Evolutionary conservation across 1,140 invertebrate species (phyloP).

Genomic region (Mesaphorura yosii): DNA sequence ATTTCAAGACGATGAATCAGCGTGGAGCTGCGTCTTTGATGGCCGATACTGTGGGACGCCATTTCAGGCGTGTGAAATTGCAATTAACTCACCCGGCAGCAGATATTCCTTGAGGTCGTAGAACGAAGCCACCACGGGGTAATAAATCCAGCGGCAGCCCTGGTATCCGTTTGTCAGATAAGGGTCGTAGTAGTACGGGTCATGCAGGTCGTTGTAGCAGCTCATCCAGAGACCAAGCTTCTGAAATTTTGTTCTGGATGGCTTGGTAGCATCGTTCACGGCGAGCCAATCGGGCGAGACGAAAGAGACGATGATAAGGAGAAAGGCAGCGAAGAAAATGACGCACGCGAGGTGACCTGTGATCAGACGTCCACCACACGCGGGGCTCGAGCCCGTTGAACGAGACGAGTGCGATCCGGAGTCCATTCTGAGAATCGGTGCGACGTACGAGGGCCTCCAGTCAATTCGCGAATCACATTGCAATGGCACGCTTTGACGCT

Average conservation of each 20-base stretch:
- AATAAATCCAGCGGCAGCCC: constrained; percentile 28
- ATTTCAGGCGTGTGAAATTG: too few species aligned
- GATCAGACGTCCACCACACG: constrained; percentile 18
- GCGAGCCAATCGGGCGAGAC: constrained; percentile 24
- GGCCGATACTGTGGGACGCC: too few species aligned
- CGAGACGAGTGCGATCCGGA: too few species aligned
- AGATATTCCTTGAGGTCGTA: constrained; percentile 17
- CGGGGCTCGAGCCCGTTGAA: too few species aligned
- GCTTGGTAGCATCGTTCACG: constrained; percentile 14
- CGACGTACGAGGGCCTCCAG: too few species aligned
- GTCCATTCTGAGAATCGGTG: too few species aligned
- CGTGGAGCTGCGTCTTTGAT: too few species aligned
- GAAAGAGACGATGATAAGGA: constrained; percentile 19
- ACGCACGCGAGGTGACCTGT: constrained; percentile 10
- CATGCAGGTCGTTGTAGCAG: constrained; percentile 22
- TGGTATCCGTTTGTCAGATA: constrained; percentile 16
- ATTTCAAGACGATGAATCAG: too few species aligned
- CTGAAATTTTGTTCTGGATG: constrained; percentile 13
- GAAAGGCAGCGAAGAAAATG: constrained; percentile 21
- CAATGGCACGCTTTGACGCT: too few species aligned
- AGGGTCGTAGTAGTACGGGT: constrained; percentile 24
- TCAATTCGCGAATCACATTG: too few species aligned
- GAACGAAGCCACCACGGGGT: constrained; percentile 18
- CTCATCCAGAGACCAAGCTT: constrained; percentile 26
- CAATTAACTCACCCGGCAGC: constrained; percentile 14